These are phyloP conservation scores for Planiliza haematocheilus DNA, from an alignment of 2,113 vertebrate species.

Conservation along the genomic window DNA sequence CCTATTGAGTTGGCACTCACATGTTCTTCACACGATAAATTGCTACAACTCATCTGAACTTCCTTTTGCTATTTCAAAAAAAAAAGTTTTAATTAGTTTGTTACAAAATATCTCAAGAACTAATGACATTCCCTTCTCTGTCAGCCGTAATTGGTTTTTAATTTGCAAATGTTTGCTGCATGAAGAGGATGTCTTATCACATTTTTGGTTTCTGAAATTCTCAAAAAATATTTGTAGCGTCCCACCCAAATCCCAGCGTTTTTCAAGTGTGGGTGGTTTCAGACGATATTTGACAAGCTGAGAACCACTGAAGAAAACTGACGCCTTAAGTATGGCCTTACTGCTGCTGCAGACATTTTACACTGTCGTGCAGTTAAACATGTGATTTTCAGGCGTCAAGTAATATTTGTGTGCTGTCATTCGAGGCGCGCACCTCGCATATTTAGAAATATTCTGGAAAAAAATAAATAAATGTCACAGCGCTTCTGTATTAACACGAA, in stretches of 20 bases:
- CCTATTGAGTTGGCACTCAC: not conserved
- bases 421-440: not conserved
- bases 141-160: constrained; percentile 6
- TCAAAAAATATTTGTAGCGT: not conserved
- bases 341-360: not conserved
- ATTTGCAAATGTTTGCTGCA: not conserved
- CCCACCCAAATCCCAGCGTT: constrained; percentile 9
- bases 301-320: not conserved
- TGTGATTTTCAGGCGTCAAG: not conserved
- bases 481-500: not conserved
- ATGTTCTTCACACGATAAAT: not conserved
- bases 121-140: constrained; percentile 16
- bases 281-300: constrained; percentile 19
- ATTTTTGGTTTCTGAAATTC: not conserved
- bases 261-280: constrained; percentile 3
- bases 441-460: no score
- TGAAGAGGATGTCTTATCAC: not conserved
- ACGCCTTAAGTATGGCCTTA: constrained; percentile 1
- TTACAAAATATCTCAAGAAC: constrained; percentile 1
- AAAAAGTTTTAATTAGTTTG: not conserved
- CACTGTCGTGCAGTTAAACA: not conserved
- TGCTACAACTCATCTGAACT: not conserved
- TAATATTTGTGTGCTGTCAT: not conserved
- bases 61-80: not conserved
- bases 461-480: not conserved